Percentiles rank a stretch among this genome's conserved stretches.
Conservation (phyloP, 2,797 vertebrate species). For the Echeneis naucrates region DNA sequence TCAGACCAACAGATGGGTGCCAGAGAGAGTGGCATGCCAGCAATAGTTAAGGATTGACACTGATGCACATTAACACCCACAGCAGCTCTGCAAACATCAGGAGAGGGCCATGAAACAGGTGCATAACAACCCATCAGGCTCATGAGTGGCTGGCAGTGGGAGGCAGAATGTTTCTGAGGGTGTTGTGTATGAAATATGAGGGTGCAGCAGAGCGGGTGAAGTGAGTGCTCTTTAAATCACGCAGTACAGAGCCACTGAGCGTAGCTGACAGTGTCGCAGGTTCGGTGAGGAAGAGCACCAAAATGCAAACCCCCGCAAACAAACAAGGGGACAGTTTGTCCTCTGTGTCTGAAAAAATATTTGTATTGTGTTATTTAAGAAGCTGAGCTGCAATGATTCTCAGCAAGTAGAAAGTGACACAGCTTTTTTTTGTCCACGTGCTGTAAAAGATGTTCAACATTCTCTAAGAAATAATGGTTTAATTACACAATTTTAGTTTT, state of each 20-base stretch:
- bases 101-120: constrained; percentile 57
- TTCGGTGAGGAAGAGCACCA: constrained; percentile 25
- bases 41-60: constrained; percentile 47
- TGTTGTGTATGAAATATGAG: constrained; percentile 49
- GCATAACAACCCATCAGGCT: constrained; percentile 45
- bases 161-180: constrained; percentile 39
- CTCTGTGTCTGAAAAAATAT: constrained; percentile 4
- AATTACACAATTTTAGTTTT: not conserved
- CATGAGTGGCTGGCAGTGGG: constrained; percentile 25
- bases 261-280: constrained; percentile 30
- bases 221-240: constrained; percentile 45
- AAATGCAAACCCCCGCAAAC: constrained; percentile 8
- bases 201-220: constrained; percentile 43
- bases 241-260: constrained; percentile 25
- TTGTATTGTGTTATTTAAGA: not conserved
- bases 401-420: not conserved
- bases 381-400: not conserved
- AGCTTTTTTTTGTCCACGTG: not conserved
- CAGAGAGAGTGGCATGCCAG: constrained; percentile 39
- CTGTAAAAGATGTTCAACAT: not conserved
- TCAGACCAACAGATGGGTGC: constrained; percentile 49
- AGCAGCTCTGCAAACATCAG: constrained; percentile 53
- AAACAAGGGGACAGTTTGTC: not conserved
- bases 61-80: constrained; percentile 63
- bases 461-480: not conserved